Evolutionary conservation across 92 coral and sea anemone species (phyloP), one percentile per base, ranked within the genome.

Genomic region (Actinostola sp.): DNA sequence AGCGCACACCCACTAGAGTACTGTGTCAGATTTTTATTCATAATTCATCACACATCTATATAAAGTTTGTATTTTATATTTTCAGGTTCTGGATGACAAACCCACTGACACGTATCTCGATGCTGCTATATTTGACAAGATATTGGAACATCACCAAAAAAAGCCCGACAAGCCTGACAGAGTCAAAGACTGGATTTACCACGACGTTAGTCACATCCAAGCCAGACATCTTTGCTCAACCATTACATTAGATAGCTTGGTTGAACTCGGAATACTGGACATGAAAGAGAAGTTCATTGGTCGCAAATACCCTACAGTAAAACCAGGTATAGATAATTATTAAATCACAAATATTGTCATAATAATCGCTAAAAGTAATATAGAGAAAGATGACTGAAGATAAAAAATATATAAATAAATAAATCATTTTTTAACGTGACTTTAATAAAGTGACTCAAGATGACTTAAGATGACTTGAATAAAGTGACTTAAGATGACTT

Each of bases 281-380:
- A 71, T 46, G 70, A 77, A 83, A 50, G 61, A 71, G 48, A 70
- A 54, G 30, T 34, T 57, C 19, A 48, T 73, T 46, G 76, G 89
- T 11, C 66, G 57, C 38, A 83, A 72, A 43, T 87, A 82, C 29
- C 92, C 92, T 24, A 87, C 89, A 14, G 34, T 79, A 13, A 78
- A 82, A 11, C 78, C 84, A 71, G 92, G 92, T 87, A 44, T 28
- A n/a, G n/a, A n/a, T n/a, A n/a, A n/a, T n/a, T n/a, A n/a, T n/a
- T n/a, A n/a, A n/a, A 39, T 14, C 7, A 39, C 7, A 39, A 14
- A 39, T 7, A 39, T 7, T 14, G 14, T 14, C 7, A 39, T 39
- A 39, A 39, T 7, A 39, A 7, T 7, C 45, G 8, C 45, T 14
- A 7, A 39, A 7, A 7, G 14, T 39, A 39, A 7, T 39, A 39